Base-by-base conservation (phyloP, 2,888 invertebrate genomes). In the Lasioglossum calceatum region DNA sequence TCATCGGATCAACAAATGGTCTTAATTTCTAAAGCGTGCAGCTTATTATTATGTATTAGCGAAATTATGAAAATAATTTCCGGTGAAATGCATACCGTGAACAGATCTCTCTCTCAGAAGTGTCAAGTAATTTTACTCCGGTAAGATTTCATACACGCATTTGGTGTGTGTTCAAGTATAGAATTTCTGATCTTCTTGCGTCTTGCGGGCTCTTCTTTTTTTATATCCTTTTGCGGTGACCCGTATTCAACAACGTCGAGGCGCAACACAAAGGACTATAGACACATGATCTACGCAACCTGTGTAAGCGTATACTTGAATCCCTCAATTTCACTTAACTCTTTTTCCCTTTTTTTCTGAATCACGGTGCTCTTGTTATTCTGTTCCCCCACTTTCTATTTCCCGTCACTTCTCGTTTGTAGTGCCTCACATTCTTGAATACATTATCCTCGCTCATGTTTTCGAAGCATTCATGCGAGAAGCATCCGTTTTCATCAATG, bases 321-420 rank as follows among this genome's bases (percentile, higher is more conserved):
- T 79, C 76, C 79, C 76, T 84, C 64, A 84, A 84, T 76, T 84
- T 78, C 85, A 79, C 54, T n/a, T 75, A 36, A 44, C 50, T 78
- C 64, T 32, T 67, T 36, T 36, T 79, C 78, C 42, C 42, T 32
- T 64, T 32, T 85, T 75, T 72, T 75, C 4, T 12, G 39, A 82
- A 77, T 70, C 16, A 10, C 61, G 32, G 16, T 16, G 50, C 71
- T 4, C 23, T 5, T 58, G 16, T 75, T 71, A 23, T 47, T 23
- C 14, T 36, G 36, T 39, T 19, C 64, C 32, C 10, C 44, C 54
- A 32, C 73, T 67, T n/a, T 64, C 64, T 16, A 32, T 64, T 67
- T 36, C 67, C 19, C 67, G 36, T 84, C 74, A 74, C 61, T 84
- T 58, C 75, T 14, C 27, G 75, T 47, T 64, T 75, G 76, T 36